Percentiles rank a stretch among this genome's conserved stretches.
phyloP scores from a whole-genome alignment of 2,113 vertebrate species.

The Paramisgurnus dabryanus region DNA sequence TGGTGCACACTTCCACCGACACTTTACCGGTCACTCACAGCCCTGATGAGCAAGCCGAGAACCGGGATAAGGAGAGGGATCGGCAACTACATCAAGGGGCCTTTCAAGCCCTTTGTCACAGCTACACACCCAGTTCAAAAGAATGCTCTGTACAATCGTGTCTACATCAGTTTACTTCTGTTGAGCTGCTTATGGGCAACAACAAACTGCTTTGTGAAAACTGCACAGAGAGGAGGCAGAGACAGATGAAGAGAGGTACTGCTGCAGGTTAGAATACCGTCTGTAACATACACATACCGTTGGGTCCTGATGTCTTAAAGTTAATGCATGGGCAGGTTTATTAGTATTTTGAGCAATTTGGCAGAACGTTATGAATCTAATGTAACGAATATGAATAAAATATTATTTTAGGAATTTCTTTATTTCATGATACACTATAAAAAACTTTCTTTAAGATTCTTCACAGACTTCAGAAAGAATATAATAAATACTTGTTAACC shows the following conservation, averaged over 20 bases:
- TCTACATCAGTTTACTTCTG: constrained; percentile 93
- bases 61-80: constrained; percentile 54
- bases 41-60: constrained; percentile 64
- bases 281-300: too few species aligned
- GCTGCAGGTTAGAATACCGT: not conserved
- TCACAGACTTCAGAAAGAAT: too few species aligned
- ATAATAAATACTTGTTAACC: too few species aligned
- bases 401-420: too few species aligned
- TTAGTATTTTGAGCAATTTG: too few species aligned
- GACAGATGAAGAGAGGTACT: constrained; percentile 76
- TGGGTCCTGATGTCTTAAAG: too few species aligned
- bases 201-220: constrained; percentile 96
- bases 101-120: constrained; percentile 92
- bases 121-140: constrained; percentile 89
- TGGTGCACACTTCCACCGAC: constrained; percentile 71
- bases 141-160: constrained; percentile 98
- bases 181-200: constrained; percentile 96
- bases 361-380: too few species aligned
- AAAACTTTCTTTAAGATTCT: too few species aligned
- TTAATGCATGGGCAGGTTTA: too few species aligned
- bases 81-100: constrained; percentile 76
- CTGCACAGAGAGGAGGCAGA: constrained; percentile 86
- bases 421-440: too few species aligned
- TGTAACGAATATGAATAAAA: too few species aligned
- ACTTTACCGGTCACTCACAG: constrained; percentile 55